Evolutionary conservation across 2,888 invertebrate species (phyloP).

Genomic region (Phortica okadai): DNA sequence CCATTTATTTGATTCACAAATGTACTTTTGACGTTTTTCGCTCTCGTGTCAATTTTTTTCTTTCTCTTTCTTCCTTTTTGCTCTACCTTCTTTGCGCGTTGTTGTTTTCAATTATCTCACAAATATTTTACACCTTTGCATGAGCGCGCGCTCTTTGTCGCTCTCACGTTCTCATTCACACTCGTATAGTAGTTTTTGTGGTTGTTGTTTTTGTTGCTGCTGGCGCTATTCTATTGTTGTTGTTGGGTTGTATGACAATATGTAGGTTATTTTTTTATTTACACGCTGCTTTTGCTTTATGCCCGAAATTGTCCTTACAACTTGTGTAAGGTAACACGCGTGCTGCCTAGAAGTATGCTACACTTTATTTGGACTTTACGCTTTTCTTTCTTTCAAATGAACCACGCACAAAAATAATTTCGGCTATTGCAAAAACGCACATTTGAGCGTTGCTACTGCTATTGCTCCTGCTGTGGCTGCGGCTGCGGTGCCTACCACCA

Average conservation of each 20-base stretch:
- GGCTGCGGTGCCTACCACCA: background rate
- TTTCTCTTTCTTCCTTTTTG: slow-evolving; percentile 10
- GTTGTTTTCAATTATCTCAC: slow-evolving; percentile 18
- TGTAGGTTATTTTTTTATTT: slow-evolving; percentile 36
- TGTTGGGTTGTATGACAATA: slow-evolving; percentile 22
- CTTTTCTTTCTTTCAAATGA: background rate
- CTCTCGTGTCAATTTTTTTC: slow-evolving; percentile 3
- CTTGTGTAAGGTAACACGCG: background rate
- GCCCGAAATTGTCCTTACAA: background rate
- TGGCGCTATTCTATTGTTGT: slow-evolving; percentile 42
- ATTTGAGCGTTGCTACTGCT: background rate
- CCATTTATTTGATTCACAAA: background rate
- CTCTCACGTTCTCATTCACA: slow-evolving; percentile 42
- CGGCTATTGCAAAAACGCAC: slow-evolving; percentile 14
- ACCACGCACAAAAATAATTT: slow-evolving; percentile 15
- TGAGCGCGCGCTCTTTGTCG: slow-evolving; percentile 43
- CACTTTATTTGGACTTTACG: slow-evolving; percentile 13
- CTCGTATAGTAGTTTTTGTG: slow-evolving; percentile 43
- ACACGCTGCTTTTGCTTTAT: background rate
- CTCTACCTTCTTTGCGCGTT: slow-evolving; percentile 7
- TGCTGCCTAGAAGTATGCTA: slow-evolving; percentile 13
- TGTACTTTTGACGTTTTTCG: slow-evolving; percentile 34
- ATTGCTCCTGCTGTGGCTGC: slow-evolving; percentile 11
- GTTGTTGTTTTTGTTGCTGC: slow-evolving; percentile 33
- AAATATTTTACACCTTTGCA: slow-evolving; percentile 42